Conservation (phyloP, 92 coral and sea anemone species). For the Phymanthus crucifer region DNA sequence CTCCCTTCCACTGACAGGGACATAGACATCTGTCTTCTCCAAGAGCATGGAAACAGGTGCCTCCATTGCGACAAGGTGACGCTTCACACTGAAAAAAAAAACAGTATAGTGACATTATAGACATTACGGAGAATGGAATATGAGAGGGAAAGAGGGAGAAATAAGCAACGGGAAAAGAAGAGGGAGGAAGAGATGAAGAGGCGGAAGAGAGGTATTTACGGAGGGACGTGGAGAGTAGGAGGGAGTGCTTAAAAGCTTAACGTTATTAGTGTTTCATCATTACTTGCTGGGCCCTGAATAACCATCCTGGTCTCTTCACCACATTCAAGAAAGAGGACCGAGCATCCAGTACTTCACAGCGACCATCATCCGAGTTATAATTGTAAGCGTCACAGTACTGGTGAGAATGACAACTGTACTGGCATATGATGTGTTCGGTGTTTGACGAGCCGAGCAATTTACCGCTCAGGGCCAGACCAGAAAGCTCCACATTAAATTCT, state of each 20-base stretch:
- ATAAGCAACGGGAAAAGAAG: not conserved
- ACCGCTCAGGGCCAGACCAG: not conserved
- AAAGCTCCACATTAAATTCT: not conserved
- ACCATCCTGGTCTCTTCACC: not conserved
- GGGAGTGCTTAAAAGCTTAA: not conserved
- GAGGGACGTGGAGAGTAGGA: not conserved
- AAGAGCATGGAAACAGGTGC: not conserved
- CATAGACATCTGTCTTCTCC: not conserved
- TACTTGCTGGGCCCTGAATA: not conserved
- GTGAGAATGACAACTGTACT: not conserved
- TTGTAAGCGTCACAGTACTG: not conserved
- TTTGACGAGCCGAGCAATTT: not conserved
- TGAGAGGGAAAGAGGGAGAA: too few species aligned
- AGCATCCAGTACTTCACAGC: not conserved
- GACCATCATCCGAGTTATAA: not conserved
- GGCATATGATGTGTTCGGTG: not conserved
- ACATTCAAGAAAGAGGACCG: not conserved
- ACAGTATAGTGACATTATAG: not conserved
- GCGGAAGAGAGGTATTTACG: too few species aligned
- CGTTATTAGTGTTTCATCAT: too few species aligned
- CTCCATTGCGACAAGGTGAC: not conserved
- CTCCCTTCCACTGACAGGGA: not conserved
- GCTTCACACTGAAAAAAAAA: not conserved
- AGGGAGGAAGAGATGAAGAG: not conserved
- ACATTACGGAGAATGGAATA: not conserved